Conservation (phyloP, 2,797 vertebrate genomes). For the Propithecus perrieri region DNA sequence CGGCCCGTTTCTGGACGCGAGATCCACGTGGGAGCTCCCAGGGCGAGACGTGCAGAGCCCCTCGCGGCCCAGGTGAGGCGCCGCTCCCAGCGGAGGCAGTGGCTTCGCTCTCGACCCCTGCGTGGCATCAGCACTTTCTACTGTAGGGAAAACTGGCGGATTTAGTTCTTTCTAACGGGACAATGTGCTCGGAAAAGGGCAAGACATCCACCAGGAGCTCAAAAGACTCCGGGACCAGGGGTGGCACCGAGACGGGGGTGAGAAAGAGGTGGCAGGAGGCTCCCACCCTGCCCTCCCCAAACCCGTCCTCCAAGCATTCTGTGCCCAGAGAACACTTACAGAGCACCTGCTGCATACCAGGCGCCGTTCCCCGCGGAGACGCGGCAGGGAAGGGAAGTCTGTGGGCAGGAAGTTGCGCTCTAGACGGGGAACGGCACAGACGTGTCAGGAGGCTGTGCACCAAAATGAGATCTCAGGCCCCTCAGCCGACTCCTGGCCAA, state of each 20-base stretch:
- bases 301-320: not conserved
- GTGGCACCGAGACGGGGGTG: not conserved
- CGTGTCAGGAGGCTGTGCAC: not conserved
- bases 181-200: not conserved
- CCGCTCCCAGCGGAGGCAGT: not conserved
- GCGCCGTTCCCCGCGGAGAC: fast-evolving
- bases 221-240: not conserved
- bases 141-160: too few relatives aligned
- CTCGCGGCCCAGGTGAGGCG: not conserved
- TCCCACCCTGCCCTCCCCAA: not conserved
- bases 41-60: not conserved
- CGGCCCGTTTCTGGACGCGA: not conserved
- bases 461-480: not conserved
- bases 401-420: fast-evolving
- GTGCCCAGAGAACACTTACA: not conserved
- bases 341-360: not conserved
- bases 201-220: not conserved
- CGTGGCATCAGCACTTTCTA: fast-evolving
- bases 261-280: not conserved
- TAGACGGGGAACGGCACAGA: not conserved
- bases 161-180: not conserved
- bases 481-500: too few relatives aligned
- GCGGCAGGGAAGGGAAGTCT: not conserved
- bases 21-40: fast-evolving
- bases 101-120: not conserved